phyloP scores from a whole-genome alignment of 1,140 invertebrate species.

The Thaumetopoea pityocampa region DNA sequence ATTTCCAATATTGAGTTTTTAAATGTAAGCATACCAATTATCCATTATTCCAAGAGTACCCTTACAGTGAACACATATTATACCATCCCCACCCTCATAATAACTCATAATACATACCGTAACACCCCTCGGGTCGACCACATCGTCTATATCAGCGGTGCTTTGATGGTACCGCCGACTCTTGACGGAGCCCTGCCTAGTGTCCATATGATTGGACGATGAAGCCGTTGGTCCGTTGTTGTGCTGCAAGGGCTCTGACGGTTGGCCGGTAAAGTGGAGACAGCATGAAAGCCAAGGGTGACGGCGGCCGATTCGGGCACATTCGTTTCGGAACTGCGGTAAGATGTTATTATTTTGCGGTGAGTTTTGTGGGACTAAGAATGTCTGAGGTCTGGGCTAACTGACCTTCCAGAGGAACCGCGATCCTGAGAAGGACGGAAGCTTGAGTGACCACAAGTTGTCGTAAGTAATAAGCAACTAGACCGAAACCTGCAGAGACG shows the following conservation, averaged over 20 bases:
- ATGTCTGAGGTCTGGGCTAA: no score
- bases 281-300: slow-evolving; percentile 67
- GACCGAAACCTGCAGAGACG: no score
- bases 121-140: slow-evolving; percentile 50
- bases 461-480: no score
- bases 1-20: no score
- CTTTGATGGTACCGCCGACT: slow-evolving; percentile 51
- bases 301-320: slow-evolving; percentile 49
- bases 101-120: no score
- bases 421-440: no score
- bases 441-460: no score
- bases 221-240: slow-evolving; percentile 36
- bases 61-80: not conserved
- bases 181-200: slow-evolving; percentile 47
- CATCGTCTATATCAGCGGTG: slow-evolving; percentile 40
- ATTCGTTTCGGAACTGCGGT: slow-evolving; percentile 66
- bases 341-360: not conserved
- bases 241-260: slow-evolving; percentile 25
- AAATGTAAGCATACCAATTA: no score
- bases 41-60: no score
- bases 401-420: no score
- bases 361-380: no score
- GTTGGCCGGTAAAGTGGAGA: slow-evolving; percentile 33
- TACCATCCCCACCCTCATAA: not conserved
- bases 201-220: slow-evolving; percentile 45